Evolutionary conservation across 2,797 vertebrate genomes (phyloP).

Genomic region (Cottoperca gobio): DNA sequence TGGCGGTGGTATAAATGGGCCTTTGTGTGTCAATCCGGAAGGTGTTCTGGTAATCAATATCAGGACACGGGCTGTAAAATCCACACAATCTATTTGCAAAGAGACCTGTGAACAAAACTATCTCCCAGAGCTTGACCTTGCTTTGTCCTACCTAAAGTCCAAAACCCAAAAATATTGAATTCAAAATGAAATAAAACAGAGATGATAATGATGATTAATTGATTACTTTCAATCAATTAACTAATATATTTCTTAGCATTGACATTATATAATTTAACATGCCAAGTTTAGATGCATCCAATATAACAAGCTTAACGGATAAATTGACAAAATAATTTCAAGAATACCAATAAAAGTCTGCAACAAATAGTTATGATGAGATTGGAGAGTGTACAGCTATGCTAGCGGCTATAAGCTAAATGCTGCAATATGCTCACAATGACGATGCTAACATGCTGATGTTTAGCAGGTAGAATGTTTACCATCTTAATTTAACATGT

Average conservation of each 20-base stretch:
- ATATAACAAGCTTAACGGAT: background rate
- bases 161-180: background rate
- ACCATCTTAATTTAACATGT: no score
- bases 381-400: background rate
- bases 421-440: no score
- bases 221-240: background rate
- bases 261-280: background rate
- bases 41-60: slow-evolving; percentile 37
- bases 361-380: background rate
- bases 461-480: no score
- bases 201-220: background rate
- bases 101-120: background rate
- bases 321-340: background rate
- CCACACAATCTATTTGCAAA: slow-evolving; percentile 28
- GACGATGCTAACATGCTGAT: no score
- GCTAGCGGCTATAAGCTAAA: no score
- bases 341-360: background rate
- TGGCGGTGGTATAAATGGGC: slow-evolving; percentile 19
- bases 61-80: slow-evolving; percentile 11
- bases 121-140: background rate
- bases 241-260: background rate
- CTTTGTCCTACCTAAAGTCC: background rate
- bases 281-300: background rate
- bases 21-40: slow-evolving; percentile 13
- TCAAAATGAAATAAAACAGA: background rate